Evolutionary conservation across 2,113 vertebrate genomes (phyloP), one percentile per base, ranked within the genome.

Genomic region (Centropus bengalensis): DNA sequence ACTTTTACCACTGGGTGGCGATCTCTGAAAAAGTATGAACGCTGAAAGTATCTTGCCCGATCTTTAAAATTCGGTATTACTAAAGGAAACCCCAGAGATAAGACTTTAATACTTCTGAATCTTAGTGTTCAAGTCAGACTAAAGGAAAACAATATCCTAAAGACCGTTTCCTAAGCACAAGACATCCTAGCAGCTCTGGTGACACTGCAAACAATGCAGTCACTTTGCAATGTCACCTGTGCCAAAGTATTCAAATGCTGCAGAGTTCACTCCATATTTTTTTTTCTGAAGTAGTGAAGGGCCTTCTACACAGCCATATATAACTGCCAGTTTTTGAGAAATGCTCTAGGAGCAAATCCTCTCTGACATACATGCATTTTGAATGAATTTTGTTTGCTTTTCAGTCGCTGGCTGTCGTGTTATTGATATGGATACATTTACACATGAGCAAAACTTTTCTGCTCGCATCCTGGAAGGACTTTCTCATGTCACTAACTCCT

Each of bases 1-100:
- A 7, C 36, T 68, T 68, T 5, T 14, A 56, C 94, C 97, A 73
- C 96, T 79, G 71, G 96, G 64, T 91, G 95, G 96, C 91, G 55
- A 76, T 62, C 58, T 89, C 77, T 79, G 88, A 94, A 95, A 95
- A 95, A 86, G 58, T 76, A 93, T 75, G 47, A 32, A 70, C 11
- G 13, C 20, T 47, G 1, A 10, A 38, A 87, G 45, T 12, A 0
- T 8, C 33, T 17, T 51, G 22, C 32, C 24, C 1, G 0, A 11
- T 33, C 49, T 38, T 78, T 44, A 36, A 7, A n/a, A 71, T 88
- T 44, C 2, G 0, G 12, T 17, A 0, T 26, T 36, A 62, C 10
- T 68, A 14, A 33, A 54, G 24, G 8, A 75, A 83, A 88, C 64
- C 20, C 28, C 47, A 14, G 58, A 78, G 16, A 13, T 10, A 47